Base-by-base conservation (phyloP, 2,113 vertebrate species). In the Pterocles orientalis region DNA sequence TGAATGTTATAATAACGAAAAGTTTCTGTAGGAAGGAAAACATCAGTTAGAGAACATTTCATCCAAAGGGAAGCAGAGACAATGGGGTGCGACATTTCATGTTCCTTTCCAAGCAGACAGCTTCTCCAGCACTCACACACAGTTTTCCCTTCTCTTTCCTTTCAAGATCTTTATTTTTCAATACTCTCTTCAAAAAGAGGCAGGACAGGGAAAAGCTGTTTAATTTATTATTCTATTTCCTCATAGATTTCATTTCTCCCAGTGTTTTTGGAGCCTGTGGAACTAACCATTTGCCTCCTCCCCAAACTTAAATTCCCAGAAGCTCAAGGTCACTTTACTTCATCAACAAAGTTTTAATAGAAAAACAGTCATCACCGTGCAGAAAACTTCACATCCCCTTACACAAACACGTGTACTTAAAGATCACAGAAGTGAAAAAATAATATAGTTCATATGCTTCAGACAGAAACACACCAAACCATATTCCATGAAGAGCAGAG, bases 1-100 rank as follows among this genome's bases (percentile, higher is more conserved):
- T 99, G 98, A 99, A 99, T 82, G 98, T 99, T 98, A 99, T 95
- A 88, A 99, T 99, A 92, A 99, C 99, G 90, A 99, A 99, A 86
- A 99, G 98, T 99, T 99, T 99, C 99, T 99, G 98, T 95, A 97
- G 97, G 97, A 96, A 97, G 96, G 97, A 97, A 97, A 96, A 96
- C 69, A 95, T 34, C 53, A 93, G 78, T 97, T 87, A 97, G 94
- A 94, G 80, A 79, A 91, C 66, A 66, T 64, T 69, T 66, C 75
- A 95, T 82, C 56, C 18, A n/a, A 95, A 61, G 85, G 87, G 83
- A 78, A 92, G 68, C 81, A 36, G 36, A 51, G 91, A 93, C 94
- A 86, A 82, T 39, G 36, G 83, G 51, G 24, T 9, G 41, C 1
- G 20, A 54, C 71, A 70, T 36, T 24, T 6, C 1, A 12, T 36